A percentile compares a stretch with the other conserved stretches of the same genome.
phyloP scores from a whole-genome alignment of 2,113 vertebrate genomes.

The Etheostoma spectabile region DNA sequence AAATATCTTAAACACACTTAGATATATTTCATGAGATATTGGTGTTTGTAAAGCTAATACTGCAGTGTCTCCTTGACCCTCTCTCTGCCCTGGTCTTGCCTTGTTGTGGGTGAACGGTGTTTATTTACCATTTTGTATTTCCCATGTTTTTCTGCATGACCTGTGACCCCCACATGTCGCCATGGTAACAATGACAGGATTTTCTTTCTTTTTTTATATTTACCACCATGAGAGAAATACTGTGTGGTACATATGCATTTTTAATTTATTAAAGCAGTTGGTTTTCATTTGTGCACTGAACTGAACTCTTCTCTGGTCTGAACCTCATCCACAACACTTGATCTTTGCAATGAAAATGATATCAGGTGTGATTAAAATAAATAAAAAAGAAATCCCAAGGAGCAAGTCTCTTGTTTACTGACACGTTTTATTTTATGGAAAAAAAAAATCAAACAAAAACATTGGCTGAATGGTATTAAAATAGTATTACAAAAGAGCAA shows the following conservation, averaged over 20 bases:
- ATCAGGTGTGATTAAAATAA: constrained; percentile 60
- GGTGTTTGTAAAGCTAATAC: not conserved
- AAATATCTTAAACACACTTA: not conserved
- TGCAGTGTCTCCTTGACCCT: constrained; percentile 19
- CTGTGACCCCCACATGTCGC: not conserved
- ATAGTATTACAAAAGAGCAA: constrained; percentile 76
- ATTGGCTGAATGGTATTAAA: constrained; percentile 76
- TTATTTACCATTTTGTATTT: constrained; percentile 28
- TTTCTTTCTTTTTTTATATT: not conserved
- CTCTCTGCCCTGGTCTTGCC: constrained; percentile 18
- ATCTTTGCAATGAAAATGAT: constrained; percentile 68
- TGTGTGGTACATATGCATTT: constrained; percentile 67
- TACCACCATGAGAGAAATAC: constrained; percentile 36
- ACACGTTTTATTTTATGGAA: constrained; percentile 76
- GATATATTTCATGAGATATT: not conserved
- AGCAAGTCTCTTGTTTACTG: constrained; percentile 32
- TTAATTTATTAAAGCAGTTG: constrained; percentile 81
- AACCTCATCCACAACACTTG: constrained; percentile 66
- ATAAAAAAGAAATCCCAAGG: constrained; percentile 23
- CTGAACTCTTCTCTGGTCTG: constrained; percentile 48
- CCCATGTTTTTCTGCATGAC: constrained; percentile 61
- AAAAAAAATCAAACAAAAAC: constrained; percentile 64
- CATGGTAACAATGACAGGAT: constrained; percentile 4
- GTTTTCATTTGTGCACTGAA: constrained; percentile 78
- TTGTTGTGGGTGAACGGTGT: constrained; percentile 41